Evolutionary conservation across 1,140 invertebrate species (phyloP), one percentile per base, ranked within the genome.

Genomic region (Chironomus tepperi): DNA sequence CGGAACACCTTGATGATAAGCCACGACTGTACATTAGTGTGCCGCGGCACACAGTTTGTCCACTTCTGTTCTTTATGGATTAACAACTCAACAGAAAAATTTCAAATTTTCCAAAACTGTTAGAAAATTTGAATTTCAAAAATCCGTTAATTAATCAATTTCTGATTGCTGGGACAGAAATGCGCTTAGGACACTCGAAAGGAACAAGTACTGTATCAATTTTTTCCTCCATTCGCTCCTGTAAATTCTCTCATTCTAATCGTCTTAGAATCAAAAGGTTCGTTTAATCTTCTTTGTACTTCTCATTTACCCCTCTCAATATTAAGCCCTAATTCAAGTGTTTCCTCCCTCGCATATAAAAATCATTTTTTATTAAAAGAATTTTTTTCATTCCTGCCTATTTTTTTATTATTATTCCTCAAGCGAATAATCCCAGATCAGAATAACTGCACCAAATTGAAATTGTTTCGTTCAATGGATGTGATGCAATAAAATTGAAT

Each of bases 391-490:
- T 57, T 34, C 24, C 24, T 34, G 24, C 24, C 24, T 34, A 34
- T 57, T 15, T 57, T 57, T 57, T 15, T 57, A 47, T 57, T 57
- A 12, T 57, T 15, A 47, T 57, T n/a, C 12, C 47, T 57, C 47
- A 57, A n/a, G 16, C 65, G 6, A 70, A 70, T 70, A 70, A 70
- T 70, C 65, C 65, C n/a, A 21, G 65, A 70, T 70, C 65, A 70
- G 65, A 70, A 70, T 70, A 70, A 19, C 9, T 70, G 65, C 65
- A 70, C 16, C 8, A 70, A 70, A 70, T 70, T 70, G 65, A 70
- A 70, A 70, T 57, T 12, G 12, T n/a, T 57, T 57, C 7, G 7
- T 16, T 18, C n/a, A 19, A 70, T 10, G n/a, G 47, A 57, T n/a
- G n/a, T 12, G 1, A 70, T 70, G 65, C 65, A 70, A 70, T 21